Conservation (phyloP, 1,140 invertebrate genomes). For the Bombus difficillimus region DNA sequence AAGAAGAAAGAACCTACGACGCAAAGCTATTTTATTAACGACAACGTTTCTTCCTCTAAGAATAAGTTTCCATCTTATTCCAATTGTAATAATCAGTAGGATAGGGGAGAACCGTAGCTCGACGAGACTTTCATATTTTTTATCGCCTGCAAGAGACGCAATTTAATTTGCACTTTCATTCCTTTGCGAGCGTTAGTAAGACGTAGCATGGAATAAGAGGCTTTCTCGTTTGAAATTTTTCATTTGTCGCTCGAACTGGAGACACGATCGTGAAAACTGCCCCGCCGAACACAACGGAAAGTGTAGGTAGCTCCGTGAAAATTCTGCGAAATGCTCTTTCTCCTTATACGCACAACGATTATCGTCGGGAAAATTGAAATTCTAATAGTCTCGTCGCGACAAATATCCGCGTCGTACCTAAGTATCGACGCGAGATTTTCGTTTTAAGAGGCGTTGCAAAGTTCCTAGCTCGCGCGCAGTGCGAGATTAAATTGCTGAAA, state of each 20-base stretch:
- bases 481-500: background rate
- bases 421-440: background rate
- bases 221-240: constrained; percentile 15
- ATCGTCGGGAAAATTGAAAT: background rate
- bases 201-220: background rate
- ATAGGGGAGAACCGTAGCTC: background rate
- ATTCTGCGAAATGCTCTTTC: background rate
- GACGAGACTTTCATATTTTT: background rate
- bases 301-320: background rate
- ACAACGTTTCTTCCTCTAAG: background rate
- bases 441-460: background rate
- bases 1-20: background rate
- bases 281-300: background rate
- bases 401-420: background rate
- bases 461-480: background rate
- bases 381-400: background rate
- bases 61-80: background rate
- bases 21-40: constrained; percentile 28
- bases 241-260: background rate
- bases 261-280: background rate
- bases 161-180: constrained; percentile 35
- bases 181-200: background rate
- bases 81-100: constrained; percentile 7
- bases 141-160: background rate
- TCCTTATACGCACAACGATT: background rate